A percentile compares a stretch with the other conserved stretches of the same genome.
phyloP scores from a whole-genome alignment of 2,797 vertebrate species.

The Leptoclinus maculatus region DNA sequence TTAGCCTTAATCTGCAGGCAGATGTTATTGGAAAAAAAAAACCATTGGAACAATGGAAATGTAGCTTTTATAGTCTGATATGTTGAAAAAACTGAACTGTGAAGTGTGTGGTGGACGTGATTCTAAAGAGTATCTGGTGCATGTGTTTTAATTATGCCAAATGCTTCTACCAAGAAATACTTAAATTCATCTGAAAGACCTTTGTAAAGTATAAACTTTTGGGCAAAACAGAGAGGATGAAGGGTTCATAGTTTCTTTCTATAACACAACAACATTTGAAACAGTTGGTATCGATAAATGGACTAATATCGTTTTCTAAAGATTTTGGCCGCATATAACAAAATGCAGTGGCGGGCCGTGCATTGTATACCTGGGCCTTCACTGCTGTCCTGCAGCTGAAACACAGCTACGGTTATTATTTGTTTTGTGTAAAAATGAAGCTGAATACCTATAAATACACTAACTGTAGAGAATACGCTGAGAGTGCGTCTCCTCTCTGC shows the following conservation, averaged over 20 bases:
- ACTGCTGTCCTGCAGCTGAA: too few relatives aligned
- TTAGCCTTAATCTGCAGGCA: not conserved
- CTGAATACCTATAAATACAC: too few relatives aligned
- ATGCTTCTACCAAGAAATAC: not conserved
- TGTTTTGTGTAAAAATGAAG: too few relatives aligned
- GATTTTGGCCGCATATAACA: not conserved
- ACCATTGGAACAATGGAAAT: slow-evolving; percentile 1
- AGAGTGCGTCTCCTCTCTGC: too few relatives aligned
- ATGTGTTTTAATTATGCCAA: slow-evolving; percentile 3
- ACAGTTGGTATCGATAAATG: not conserved
- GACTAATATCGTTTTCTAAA: not conserved
- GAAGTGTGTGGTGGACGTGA: not conserved
- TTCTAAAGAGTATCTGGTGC: not conserved
- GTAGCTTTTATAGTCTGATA: not conserved
- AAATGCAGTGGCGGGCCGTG: too few relatives aligned
- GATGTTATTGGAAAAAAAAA: not conserved
- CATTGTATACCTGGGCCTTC: too few relatives aligned
- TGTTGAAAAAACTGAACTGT: not conserved
- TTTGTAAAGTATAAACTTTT: not conserved
- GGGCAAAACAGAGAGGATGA: not conserved
- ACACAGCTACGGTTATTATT: too few relatives aligned
- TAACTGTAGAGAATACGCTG: too few relatives aligned
- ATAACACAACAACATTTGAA: not conserved
- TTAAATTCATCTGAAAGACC: not conserved
- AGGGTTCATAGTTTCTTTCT: not conserved